Conservation (phyloP, 30 jellyfish, hydroid and myxozoan genomes). For the Hydractinia symbiolongicarpus region DNA sequence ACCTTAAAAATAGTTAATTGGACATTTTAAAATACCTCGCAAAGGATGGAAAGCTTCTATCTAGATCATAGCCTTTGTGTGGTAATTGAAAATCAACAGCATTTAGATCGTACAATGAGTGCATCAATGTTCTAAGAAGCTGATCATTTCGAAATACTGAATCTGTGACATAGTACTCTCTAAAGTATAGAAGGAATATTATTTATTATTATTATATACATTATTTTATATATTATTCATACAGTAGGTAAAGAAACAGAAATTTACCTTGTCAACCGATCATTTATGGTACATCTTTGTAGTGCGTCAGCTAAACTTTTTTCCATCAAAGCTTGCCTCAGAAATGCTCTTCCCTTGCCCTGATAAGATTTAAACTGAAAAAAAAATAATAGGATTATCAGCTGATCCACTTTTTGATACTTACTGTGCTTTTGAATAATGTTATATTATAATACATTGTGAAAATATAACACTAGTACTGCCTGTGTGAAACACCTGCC, state of each 20-base stretch:
- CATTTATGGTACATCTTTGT: slow-evolving; percentile 40
- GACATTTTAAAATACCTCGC: slow-evolving; percentile 34
- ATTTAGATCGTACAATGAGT: slow-evolving; percentile 49
- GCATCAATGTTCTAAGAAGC: slow-evolving; percentile 19
- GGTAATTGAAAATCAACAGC: slow-evolving; percentile 48
- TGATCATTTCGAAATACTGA: slow-evolving; percentile 28
- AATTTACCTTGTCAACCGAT: slow-evolving; percentile 16
- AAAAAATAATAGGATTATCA: neutral
- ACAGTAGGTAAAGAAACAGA: neutral
- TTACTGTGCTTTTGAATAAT: too few species aligned
- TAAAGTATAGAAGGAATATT: neutral
- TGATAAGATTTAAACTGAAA: slow-evolving; percentile 34
- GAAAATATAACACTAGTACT: too few species aligned
- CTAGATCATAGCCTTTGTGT: slow-evolving; percentile 51
- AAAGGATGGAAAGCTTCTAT: slow-evolving; percentile 51
- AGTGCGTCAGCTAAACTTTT: slow-evolving; percentile 45
- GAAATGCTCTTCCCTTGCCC: slow-evolving; percentile 52
- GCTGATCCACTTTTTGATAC: too few species aligned
- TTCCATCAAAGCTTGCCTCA: slow-evolving; percentile 50
- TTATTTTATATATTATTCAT: neutral
- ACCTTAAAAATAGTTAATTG: too few species aligned
- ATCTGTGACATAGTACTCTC: slow-evolving; percentile 35
- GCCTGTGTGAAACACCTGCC: too few species aligned
- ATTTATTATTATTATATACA: neutral
- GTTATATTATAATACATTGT: too few species aligned